Evolutionary conservation across 1,140 invertebrate genomes (phyloP).

Genomic region (Macrostomum lignano): DNA sequence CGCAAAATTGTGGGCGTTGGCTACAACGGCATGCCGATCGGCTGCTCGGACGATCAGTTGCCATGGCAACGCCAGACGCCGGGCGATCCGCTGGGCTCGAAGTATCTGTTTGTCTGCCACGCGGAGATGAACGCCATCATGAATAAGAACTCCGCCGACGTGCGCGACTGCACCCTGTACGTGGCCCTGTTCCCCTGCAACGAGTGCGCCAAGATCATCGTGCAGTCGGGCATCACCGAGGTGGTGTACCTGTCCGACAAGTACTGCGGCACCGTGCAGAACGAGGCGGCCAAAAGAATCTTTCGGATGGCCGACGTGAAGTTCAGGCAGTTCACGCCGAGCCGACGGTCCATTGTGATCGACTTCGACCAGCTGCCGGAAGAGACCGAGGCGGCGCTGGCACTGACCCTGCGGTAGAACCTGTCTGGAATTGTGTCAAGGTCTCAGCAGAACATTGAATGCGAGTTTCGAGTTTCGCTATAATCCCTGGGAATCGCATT

Average conservation of each 20-base stretch:
- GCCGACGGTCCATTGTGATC: too few relatives aligned
- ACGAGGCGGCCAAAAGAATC: too few relatives aligned
- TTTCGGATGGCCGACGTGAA: too few relatives aligned
- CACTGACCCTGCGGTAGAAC: too few relatives aligned
- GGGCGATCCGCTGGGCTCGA: constrained; percentile 32
- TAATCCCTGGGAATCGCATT: too few relatives aligned
- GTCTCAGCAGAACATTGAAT: too few relatives aligned
- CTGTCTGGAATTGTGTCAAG: too few relatives aligned
- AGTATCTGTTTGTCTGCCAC: constrained; percentile 50
- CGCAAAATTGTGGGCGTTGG: constrained; percentile 71
- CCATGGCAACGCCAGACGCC: constrained; percentile 44
- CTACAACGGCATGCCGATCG: constrained; percentile 73
- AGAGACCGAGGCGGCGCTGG: too few relatives aligned
- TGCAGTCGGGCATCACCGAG: constrained; percentile 58
- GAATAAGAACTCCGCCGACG: constrained; percentile 49
- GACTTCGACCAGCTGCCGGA: too few relatives aligned
- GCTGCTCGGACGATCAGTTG: constrained; percentile 56
- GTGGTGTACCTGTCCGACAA: constrained; percentile 19
- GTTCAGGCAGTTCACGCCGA: too few relatives aligned
- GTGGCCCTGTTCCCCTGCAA: constrained; percentile 70
- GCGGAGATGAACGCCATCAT: constrained; percentile 84
- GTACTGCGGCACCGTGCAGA: not conserved
- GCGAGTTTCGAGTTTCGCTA: too few relatives aligned
- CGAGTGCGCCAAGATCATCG: constrained; percentile 83
- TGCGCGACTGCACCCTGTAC: constrained; percentile 52